Base-by-base conservation (phyloP, 2,797 vertebrate species). In the Merluccius polli region DNA sequence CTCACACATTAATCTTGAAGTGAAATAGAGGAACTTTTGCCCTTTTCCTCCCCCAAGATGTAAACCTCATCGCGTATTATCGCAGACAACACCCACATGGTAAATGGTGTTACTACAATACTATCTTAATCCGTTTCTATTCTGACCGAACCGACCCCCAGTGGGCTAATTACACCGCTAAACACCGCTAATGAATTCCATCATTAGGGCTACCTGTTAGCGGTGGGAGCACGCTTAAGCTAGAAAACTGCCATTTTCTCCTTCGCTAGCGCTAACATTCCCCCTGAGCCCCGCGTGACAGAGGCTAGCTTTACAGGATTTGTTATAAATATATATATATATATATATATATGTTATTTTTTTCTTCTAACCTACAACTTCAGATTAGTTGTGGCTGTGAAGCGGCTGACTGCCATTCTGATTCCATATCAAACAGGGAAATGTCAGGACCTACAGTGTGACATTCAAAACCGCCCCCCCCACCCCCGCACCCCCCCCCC, bases 361-460 rank as follows among this genome's bases (percentile, higher is more conserved):
- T 85, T 88, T n/a, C n/a, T n/a, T n/a, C 90, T 89, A 89, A 88
- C 89, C 85, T 67, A 16, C 75, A 85, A 86, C 81, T 85, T 84
- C 89, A 88, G 90, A 92, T 91, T 90, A 91, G 89, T 92, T 87
- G 82, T 87, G 41, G 41, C 80, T 86, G 86, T 91, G 90, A 92
- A 92, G 90, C 87, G 81, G 73, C 44, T 30, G 70, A 84, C 91
- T 91, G 84, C 86, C 79, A 77, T 89, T 92, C 86, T 90, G 91
- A 93, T 92, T 92, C 82, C 87, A 87, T 91, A 92, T 93, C 93
- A 93, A 91, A 92, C 84, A 87, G 79, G 90, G 89, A 93, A 93
- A 93, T 93, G 92, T 92, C 92, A 93, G 89, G 91, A 93, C 91
- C 90, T 92, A 87, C 87, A 78, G 88, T 84, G 85, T 93, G 93